Evolutionary conservation across 2,113 vertebrate genomes (phyloP).

Genomic region (Psittacus erithacus): DNA sequence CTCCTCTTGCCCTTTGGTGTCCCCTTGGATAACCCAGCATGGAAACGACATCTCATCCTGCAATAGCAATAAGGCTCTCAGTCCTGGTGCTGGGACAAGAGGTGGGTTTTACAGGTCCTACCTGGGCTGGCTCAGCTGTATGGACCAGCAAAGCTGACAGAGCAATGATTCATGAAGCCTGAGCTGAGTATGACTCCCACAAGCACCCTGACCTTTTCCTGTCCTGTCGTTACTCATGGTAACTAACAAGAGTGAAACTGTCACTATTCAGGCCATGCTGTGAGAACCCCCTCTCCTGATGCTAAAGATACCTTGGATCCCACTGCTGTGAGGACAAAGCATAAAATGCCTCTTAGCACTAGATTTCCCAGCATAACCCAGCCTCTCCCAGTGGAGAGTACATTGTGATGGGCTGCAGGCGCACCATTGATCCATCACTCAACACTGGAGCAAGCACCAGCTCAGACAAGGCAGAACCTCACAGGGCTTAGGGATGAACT

Average conservation of each 20-base stretch:
- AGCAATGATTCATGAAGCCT: neutral
- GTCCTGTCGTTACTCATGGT: neutral
- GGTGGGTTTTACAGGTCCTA: neutral
- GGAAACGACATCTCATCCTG: neutral
- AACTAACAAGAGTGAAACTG: neutral
- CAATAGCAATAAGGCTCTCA: accelerated
- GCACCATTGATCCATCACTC: neutral
- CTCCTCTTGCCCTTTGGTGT: neutral
- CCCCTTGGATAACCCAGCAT: too few species aligned
- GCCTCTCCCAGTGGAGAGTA: neutral
- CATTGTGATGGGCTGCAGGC: accelerated
- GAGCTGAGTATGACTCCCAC: too few species aligned
- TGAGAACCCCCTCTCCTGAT: neutral
- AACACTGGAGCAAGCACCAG: accelerated
- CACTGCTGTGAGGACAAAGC: neutral
- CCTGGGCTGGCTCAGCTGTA: neutral
- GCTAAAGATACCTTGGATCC: neutral
- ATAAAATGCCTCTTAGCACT: too few species aligned
- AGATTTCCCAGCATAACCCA: neutral
- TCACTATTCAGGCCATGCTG: neutral
- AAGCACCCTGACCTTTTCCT: neutral
- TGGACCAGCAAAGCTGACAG: neutral
- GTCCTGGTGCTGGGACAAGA: neutral
- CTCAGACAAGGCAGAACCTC: accelerated
- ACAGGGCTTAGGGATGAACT: neutral